A percentile compares a stretch with the other conserved stretches of the same genome.
Evolutionary conservation across 2,797 vertebrate genomes (phyloP).

Genomic region (Centropyge bicolor): DNA sequence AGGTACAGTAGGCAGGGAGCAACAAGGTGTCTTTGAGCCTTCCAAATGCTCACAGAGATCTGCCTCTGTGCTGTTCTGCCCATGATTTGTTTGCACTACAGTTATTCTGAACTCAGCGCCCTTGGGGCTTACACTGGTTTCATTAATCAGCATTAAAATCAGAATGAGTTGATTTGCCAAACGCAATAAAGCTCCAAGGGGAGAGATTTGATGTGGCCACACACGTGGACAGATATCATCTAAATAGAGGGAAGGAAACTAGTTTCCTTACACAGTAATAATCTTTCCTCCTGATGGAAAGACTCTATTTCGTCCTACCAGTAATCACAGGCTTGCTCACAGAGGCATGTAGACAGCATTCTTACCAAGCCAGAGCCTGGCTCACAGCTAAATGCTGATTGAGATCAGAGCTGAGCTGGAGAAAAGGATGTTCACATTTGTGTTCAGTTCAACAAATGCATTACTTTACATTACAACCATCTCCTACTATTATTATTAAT

Average conservation of each 20-base stretch:
- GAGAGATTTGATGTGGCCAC: conserved; percentile 23
- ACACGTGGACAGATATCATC: conserved; percentile 41
- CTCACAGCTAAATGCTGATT: conserved; percentile 35
- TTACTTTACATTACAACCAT: too few relatives aligned
- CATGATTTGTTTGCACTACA: conserved; percentile 2
- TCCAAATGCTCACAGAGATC: conserved; percentile 14
- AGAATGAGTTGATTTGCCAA: conserved; percentile 26
- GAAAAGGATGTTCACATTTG: conserved; percentile 21
- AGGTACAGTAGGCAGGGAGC: conserved; percentile 1
- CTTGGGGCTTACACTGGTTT: conserved; percentile 6
- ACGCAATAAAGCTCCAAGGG: conserved; percentile 17
- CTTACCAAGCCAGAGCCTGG: conserved; percentile 24
- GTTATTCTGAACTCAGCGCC: conserved; percentile 10
- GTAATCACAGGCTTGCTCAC: conserved; percentile 43
- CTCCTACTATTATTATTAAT: too few relatives aligned
- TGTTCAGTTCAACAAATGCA: background rate
- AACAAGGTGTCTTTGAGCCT: conserved; percentile 21
- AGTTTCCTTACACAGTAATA: conserved; percentile 25
- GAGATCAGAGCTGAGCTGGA: conserved; percentile 24
- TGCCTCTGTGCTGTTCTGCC: conserved; percentile 17
- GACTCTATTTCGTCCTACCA: conserved; percentile 21
- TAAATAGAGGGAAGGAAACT: conserved; percentile 21
- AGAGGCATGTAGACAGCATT: conserved; percentile 35
- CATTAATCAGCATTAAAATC: conserved; percentile 43
- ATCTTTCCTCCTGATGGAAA: conserved; percentile 43